Evolutionary conservation across 2,888 invertebrate genomes (phyloP).

Genomic region (Tortrix viridana): DNA sequence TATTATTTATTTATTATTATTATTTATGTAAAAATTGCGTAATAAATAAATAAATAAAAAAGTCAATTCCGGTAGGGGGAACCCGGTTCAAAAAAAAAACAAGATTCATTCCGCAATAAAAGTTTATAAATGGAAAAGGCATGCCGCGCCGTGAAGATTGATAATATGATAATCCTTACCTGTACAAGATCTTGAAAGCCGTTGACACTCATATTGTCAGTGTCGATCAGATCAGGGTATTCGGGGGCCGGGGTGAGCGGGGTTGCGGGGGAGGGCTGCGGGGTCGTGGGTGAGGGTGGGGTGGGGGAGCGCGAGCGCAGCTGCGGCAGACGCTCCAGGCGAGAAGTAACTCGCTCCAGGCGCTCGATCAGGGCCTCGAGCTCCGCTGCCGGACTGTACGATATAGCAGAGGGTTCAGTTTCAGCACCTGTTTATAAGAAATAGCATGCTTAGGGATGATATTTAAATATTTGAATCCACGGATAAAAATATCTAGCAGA

Average conservation of each 20-base stretch:
- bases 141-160: background rate
- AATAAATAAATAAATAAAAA: too few species aligned
- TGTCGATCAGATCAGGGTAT: constrained; percentile 46
- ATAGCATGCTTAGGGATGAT: background rate
- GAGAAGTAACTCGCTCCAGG: constrained; percentile 89
- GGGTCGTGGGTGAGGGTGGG: constrained; percentile 63
- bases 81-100: too few species aligned
- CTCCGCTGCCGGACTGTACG: constrained; percentile 79
- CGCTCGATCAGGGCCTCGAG: constrained; percentile 89
- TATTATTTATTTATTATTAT: too few species aligned
- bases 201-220: constrained; percentile 88
- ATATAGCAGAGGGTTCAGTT: constrained; percentile 71
- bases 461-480: background rate
- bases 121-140: too few species aligned
- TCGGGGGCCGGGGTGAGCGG: constrained; percentile 52
- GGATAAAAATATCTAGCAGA: too few species aligned
- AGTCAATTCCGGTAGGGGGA: too few species aligned
- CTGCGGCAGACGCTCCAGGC: constrained; percentile 85
- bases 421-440: constrained; percentile 69
- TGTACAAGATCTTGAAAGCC: constrained; percentile 89
- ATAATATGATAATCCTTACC: constrained; percentile 51
- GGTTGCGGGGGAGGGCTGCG: constrained; percentile 59
- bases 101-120: too few species aligned
- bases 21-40: too few species aligned
- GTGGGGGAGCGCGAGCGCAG: constrained; percentile 60